Evolutionary conservation across 30 jellyfish, hydroid and myxozoan genomes (phyloP).

Genomic region (Clytia hemisphaerica): DNA sequence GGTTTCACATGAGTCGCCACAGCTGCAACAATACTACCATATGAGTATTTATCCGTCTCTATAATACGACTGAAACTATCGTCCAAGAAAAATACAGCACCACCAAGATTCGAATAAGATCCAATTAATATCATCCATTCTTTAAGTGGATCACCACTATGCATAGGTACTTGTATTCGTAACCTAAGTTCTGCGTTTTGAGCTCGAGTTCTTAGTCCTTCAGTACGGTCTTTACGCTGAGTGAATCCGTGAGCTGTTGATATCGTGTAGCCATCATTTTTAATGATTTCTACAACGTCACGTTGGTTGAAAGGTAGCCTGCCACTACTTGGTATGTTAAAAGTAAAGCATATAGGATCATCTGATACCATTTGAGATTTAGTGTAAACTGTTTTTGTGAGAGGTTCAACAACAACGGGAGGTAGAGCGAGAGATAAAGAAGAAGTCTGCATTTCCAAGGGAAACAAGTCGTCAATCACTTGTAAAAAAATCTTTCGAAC

Average conservation of each 20-base stretch:
- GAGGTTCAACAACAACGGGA: slow-evolving; percentile 48
- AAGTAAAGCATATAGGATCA: slow-evolving; percentile 71
- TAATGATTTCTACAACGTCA: slow-evolving; percentile 56
- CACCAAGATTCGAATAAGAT: slow-evolving; percentile 91
- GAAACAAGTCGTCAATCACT: slow-evolving; percentile 48
- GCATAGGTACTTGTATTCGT: slow-evolving; percentile 62
- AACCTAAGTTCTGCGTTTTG: slow-evolving; percentile 69
- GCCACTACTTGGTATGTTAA: slow-evolving; percentile 87
- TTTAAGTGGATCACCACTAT: slow-evolving; percentile 18
- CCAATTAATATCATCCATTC: slow-evolving; percentile 97
- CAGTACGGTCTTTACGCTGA: slow-evolving; percentile 85
- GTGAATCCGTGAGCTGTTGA: slow-evolving; percentile 91
- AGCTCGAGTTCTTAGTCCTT: slow-evolving; percentile 73
- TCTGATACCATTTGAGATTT: slow-evolving; percentile 63
- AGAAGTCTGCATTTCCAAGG: not conserved
- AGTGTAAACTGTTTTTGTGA: slow-evolving; percentile 59
- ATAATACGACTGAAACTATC: slow-evolving; percentile 79
- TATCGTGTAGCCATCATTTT: slow-evolving; percentile 83
- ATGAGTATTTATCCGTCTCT: slow-evolving; percentile 90
- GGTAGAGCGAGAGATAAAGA: slow-evolving; percentile 18
- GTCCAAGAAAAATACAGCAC: slow-evolving; percentile 83
- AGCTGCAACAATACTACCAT: slow-evolving; percentile 97
- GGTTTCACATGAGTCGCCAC: slow-evolving; percentile 96
- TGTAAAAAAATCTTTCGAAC: slow-evolving; percentile 59
- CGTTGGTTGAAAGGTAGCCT: slow-evolving; percentile 52